Evolutionary conservation across 1,140 invertebrate genomes (phyloP), one percentile per base, ranked within the genome.

Genomic region (Papilio machaon): DNA sequence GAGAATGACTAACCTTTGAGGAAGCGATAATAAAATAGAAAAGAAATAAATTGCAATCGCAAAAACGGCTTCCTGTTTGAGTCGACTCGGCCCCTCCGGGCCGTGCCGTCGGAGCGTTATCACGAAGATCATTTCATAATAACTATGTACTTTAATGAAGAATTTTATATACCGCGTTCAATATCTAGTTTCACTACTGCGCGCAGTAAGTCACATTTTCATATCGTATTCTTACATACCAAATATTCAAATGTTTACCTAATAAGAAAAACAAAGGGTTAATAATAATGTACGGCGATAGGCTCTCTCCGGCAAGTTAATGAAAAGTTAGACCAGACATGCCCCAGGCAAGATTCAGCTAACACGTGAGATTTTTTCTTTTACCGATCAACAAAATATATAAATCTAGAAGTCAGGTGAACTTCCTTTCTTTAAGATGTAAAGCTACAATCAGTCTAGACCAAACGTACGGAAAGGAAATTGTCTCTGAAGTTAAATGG

Each of bases 31-130:
- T 87, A 80, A 87, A 89, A 91, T 88, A 88, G 87, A 88, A 80
- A 88, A 89, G 82, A 90, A 89, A 88, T 89, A 87, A 89, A 89
- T 85, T 84, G 85, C 89, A 89, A 90, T 89, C 86, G 82, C 81
- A 80, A 82, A 82, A 81, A 85, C 79, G 80, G 79, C 83, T 82
- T 84, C 82, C 79, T 87, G 84, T 84, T 73, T 74, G 38, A 74
- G 19, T 46, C 73, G 43, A 46, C 38, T 38, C 73, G 38, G 38
- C n/a, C 60, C 60, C 60, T 64, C 19, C 23, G 64, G 64, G 11
- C 64, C 30, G 35, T 30, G 23, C 60, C 64, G 30, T 15, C 11
- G 64, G 13, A 15, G 64, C 30, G 30, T 70, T 35, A 35, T 35
- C 64, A 13, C 58, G 58, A 60, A 38, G 64, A 70, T 70, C 30